A percentile compares a stretch with the other conserved stretches of the same genome.
These are phyloP conservation scores for Siniperca chuatsi DNA, from an alignment of 2,113 vertebrate genomes.

Conservation along the genomic window DNA sequence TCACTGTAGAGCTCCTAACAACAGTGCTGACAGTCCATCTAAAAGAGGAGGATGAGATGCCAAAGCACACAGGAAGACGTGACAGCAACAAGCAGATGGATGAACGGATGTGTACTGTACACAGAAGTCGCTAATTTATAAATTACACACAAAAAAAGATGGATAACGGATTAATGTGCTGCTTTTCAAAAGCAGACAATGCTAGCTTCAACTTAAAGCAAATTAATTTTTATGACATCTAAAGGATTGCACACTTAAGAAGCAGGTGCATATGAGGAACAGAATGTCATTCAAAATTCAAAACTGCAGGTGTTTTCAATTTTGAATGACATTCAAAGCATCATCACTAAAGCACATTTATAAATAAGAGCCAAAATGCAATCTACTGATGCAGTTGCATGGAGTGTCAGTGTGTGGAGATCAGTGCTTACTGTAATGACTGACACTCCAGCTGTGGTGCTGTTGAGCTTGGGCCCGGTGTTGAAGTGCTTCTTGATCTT, in stretches of 20 bases:
- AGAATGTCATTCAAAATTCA: not conserved
- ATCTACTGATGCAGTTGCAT: conserved; percentile 24
- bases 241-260: not conserved
- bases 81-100: conserved; percentile 89
- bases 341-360: not conserved
- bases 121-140: not conserved
- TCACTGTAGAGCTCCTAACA: conserved; percentile 13
- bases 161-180: not conserved
- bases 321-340: conserved; percentile 11
- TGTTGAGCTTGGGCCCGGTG: conserved; percentile 90
- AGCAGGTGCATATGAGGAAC: not conserved
- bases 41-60: conserved; percentile 69
- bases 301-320: not conserved
- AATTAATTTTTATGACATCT: not conserved
- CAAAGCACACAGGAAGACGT: conserved; percentile 88
- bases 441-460: conserved; percentile 94
- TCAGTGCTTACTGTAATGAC: conserved; percentile 94
- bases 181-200: conserved; percentile 3
- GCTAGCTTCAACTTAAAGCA: not conserved
- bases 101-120: conserved; percentile 53
- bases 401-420: conserved; percentile 14
- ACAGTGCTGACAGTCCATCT: conserved; percentile 68
- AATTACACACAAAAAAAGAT: not conserved
- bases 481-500: conserved; percentile 99
- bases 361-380: not conserved